A percentile compares a stretch with the other conserved stretches of the same genome.
These are phyloP conservation scores for Eristalis intricaria DNA, from an alignment of 2,888 invertebrate species.

Conservation along the genomic window DNA sequence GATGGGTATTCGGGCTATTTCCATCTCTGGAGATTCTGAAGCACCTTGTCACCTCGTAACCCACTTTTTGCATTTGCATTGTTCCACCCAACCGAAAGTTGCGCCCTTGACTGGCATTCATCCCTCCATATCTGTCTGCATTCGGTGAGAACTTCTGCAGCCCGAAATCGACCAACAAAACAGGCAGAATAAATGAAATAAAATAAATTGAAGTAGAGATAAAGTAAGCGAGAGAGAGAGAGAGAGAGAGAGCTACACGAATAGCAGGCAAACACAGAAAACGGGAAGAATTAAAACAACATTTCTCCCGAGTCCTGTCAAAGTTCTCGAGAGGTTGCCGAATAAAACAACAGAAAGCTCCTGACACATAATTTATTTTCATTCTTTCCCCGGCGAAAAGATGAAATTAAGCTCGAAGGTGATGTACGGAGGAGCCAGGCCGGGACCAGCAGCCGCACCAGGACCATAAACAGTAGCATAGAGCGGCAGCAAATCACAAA, in stretches of 20 bases:
- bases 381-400: constrained; percentile 21
- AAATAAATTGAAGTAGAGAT: constrained; percentile 35
- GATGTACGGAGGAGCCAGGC: neutral
- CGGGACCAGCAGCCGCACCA: constrained; percentile 9
- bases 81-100: constrained; percentile 6
- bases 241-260: neutral
- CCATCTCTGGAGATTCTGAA: constrained; percentile 23
- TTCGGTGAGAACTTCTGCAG: constrained; percentile 48
- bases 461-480: neutral
- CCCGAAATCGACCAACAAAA: constrained; percentile 49
- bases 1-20: constrained; percentile 25
- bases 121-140: constrained; percentile 30
- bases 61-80: constrained; percentile 13
- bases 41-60: constrained; percentile 21
- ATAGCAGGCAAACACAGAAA: constrained; percentile 29
- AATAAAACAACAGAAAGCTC: constrained; percentile 48
- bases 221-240: neutral
- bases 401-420: neutral
- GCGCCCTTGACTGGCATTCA: neutral
- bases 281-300: constrained; percentile 62
- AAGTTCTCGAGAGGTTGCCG: constrained; percentile 49
- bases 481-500: neutral
- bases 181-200: constrained; percentile 45
- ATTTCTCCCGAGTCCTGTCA: constrained; percentile 66
- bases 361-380: constrained; percentile 69